Percentiles rank a stretch among this genome's conserved stretches.
These are phyloP conservation scores for Himalopsyche tibetana DNA, from an alignment of 2,888 invertebrate species.

Conservation along the genomic window DNA sequence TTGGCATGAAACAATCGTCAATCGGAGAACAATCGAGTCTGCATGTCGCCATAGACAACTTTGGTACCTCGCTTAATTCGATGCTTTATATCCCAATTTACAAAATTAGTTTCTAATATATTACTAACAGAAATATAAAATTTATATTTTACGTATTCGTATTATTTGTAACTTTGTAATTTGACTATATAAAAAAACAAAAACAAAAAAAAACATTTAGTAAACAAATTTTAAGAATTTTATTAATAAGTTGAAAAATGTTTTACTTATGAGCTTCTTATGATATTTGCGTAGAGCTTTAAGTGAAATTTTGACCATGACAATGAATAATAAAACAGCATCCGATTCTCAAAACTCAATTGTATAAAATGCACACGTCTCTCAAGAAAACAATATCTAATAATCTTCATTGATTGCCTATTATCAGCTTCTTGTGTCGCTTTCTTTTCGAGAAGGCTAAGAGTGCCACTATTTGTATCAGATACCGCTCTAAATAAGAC, in stretches of 20 bases:
- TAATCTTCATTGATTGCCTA: too few relatives aligned
- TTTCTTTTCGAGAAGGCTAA: too few relatives aligned
- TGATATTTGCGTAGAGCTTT: slow-evolving; percentile 11
- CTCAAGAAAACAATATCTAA: too few relatives aligned
- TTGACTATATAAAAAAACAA: slow-evolving; percentile 53
- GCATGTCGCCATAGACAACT: not conserved
- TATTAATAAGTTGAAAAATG: slow-evolving; percentile 23
- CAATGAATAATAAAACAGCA: not conserved
- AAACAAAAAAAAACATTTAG: slow-evolving; percentile 8
- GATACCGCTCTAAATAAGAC: too few relatives aligned
- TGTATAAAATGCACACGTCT: too few relatives aligned
- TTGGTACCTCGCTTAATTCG: not conserved
- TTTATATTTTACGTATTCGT: slow-evolving; percentile 47
- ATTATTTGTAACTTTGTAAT: slow-evolving; percentile 53
- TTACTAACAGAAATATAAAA: slow-evolving; percentile 48
- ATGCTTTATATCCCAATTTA: slow-evolving; percentile 38
- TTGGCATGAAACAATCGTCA: not conserved
- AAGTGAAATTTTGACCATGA: not conserved
- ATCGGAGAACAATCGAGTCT: not conserved
- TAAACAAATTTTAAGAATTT: slow-evolving; percentile 10
- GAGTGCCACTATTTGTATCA: too few relatives aligned
- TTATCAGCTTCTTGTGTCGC: too few relatives aligned
- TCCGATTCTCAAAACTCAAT: too few relatives aligned
- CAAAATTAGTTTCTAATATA: slow-evolving; percentile 34
- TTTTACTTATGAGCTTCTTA: slow-evolving; percentile 36